Evolutionary conservation across 2,888 invertebrate genomes (phyloP).

Genomic region (Lycocerus yunnanus): DNA sequence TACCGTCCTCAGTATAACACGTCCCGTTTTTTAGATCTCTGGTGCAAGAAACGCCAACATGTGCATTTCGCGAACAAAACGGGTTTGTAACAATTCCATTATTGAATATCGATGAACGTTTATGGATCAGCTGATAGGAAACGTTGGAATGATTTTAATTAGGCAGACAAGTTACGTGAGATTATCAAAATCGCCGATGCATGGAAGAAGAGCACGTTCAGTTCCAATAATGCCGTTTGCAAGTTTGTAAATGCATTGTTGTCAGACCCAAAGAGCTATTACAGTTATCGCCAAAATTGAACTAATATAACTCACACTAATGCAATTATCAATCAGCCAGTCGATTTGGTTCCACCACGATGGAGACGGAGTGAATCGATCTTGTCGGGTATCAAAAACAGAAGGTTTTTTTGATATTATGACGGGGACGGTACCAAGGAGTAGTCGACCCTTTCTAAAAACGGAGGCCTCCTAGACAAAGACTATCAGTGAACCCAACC

Average conservation of each 20-base stretch:
- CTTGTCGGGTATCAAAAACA: neutral
- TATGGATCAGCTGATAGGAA: neutral
- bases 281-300: neutral
- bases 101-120: neutral
- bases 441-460: constrained; percentile 1
- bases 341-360: neutral
- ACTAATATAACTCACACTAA: neutral
- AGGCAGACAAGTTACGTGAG: neutral
- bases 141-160: neutral
- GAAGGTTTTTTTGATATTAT: neutral
- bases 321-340: neutral
- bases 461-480: constrained; percentile 30
- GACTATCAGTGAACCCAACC: constrained; percentile 31
- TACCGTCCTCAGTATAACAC: constrained; percentile 27
- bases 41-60: constrained; percentile 4
- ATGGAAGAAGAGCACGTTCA: neutral
- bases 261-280: neutral
- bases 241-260: neutral
- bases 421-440: neutral
- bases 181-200: neutral
- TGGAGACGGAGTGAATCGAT: neutral
- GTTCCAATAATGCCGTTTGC: neutral
- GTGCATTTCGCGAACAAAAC: neutral
- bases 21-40: constrained; percentile 12
- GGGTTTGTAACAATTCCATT: neutral